Percentiles rank a stretch among this genome's conserved stretches.
Evolutionary conservation across 2,113 vertebrate species (phyloP).

Genomic region (Eulemur macaco): DNA sequence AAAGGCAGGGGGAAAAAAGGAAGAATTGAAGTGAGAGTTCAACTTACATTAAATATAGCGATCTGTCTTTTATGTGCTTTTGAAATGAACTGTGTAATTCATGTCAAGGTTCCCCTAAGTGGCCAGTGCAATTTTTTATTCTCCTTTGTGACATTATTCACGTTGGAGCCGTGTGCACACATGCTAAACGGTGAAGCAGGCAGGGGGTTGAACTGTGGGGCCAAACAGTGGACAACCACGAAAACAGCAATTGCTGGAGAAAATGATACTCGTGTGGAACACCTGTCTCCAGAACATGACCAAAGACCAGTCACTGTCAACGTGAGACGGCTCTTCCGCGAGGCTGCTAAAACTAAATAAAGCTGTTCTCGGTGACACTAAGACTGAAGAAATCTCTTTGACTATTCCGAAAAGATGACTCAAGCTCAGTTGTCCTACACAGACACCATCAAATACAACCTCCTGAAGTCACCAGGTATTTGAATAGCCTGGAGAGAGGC

Average conservation of each 20-base stretch:
- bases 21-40: not conserved
- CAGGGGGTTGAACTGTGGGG: not conserved
- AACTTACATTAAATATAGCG: accelerated
- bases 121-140: not conserved
- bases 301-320: not conserved
- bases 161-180: too few species aligned
- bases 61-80: not conserved
- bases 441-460: not conserved
- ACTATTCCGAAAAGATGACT: not conserved
- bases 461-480: not conserved
- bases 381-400: not conserved
- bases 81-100: too few species aligned
- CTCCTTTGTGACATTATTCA: accelerated
- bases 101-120: not conserved
- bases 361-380: not conserved
- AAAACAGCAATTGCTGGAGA: not conserved
- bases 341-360: not conserved
- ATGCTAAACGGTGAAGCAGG: not conserved
- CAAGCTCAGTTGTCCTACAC: not conserved
- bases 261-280: not conserved
- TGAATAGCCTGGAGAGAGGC: not conserved
- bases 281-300: not conserved
- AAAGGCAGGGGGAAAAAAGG: not conserved
- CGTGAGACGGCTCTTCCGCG: not conserved
- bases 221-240: not conserved